Conservation (phyloP, 2,888 invertebrate species). For the Alentia gelatinosa region DNA sequence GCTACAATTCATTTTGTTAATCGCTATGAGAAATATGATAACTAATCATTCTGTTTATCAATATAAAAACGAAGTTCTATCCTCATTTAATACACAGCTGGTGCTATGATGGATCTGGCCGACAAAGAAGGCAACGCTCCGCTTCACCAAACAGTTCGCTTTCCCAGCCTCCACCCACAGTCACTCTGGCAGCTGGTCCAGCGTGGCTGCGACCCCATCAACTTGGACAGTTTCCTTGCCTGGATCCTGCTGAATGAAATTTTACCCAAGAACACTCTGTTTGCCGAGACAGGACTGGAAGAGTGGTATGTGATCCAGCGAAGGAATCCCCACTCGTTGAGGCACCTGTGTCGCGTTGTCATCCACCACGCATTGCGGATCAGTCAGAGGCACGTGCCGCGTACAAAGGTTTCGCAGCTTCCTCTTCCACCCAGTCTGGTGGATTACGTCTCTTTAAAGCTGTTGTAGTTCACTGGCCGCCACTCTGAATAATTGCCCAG, state of each 20-base stretch:
- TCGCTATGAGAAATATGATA: too few relatives aligned
- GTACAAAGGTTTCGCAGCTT: not conserved
- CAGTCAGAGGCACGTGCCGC: not conserved
- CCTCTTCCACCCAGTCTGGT: constrained; percentile 14
- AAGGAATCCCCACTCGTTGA: not conserved
- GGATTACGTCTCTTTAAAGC: constrained; percentile 10
- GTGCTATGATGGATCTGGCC: constrained; percentile 33
- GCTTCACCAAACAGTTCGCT: constrained; percentile 1
- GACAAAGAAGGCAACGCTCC: constrained; percentile 36
- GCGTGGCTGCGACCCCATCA: constrained; percentile 4
- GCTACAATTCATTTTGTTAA: too few relatives aligned
- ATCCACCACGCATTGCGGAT: not conserved
- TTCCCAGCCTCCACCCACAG: constrained; percentile 39
- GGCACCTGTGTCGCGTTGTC: not conserved
- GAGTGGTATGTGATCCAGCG: not conserved
- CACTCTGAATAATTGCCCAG: too few relatives aligned
- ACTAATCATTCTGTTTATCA: too few relatives aligned
- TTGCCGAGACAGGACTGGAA: not conserved
- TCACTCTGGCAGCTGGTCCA: not conserved
- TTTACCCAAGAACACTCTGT: not conserved
- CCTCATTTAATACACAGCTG: too few relatives aligned
- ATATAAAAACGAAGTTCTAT: too few relatives aligned
- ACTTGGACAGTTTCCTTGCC: constrained; percentile 2
- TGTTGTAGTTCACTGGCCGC: constrained; percentile 18
- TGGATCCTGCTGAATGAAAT: constrained; percentile 23